phyloP scores from a whole-genome alignment of 2,113 vertebrate genomes.

The Pungitius pungitius region DNA sequence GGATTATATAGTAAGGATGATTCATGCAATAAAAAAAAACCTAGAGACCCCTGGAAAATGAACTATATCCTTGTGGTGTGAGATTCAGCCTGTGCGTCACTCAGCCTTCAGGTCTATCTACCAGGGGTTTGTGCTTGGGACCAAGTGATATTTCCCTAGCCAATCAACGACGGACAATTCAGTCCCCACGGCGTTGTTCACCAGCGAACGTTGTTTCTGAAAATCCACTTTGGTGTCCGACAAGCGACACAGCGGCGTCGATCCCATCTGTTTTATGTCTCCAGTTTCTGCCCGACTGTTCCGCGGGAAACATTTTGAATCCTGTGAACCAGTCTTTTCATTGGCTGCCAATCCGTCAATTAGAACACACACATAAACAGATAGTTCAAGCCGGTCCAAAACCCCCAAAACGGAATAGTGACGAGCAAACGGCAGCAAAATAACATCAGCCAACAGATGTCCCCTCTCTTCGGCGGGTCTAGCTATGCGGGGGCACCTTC shows the following conservation, averaged over 20 bases:
- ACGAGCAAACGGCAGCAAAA: neutral
- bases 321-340: neutral
- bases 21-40: conserved; percentile 2
- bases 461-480: too few species aligned
- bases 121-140: neutral
- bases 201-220: neutral
- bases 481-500: too few species aligned
- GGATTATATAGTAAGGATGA: neutral
- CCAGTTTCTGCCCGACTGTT: neutral
- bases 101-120: neutral
- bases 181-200: neutral
- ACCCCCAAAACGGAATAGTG: neutral
- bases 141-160: neutral
- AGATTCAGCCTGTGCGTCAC: neutral
- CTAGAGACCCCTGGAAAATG: neutral
- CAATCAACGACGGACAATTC: neutral
- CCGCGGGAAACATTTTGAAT: neutral
- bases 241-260: neutral
- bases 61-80: neutral
- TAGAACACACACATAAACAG: neutral
- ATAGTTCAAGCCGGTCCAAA: neutral
- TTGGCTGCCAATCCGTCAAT: neutral
- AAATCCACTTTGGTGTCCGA: neutral
- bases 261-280: neutral
- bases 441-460: neutral